phyloP scores from a whole-genome alignment of 2,797 vertebrate species.

The Hydrophis major region DNA sequence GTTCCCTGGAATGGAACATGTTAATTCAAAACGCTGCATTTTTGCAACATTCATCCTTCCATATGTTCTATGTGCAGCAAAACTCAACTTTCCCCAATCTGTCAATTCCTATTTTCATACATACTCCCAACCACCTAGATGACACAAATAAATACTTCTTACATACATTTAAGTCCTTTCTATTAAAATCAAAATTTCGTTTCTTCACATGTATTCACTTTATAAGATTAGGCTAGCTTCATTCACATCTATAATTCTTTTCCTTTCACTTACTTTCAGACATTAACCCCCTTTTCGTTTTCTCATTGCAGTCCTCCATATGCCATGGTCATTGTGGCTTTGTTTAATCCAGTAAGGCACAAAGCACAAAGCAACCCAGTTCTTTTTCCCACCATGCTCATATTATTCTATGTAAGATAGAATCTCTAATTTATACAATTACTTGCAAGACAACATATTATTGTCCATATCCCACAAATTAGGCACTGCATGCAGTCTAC shows the following conservation, averaged over 20 bases:
- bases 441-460: background rate
- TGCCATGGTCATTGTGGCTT: background rate
- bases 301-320: background rate
- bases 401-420: background rate
- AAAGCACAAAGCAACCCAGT: background rate
- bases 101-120: background rate
- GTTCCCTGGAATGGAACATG: background rate
- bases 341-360: background rate
- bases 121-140: background rate
- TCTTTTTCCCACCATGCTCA: background rate
- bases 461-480: background rate
- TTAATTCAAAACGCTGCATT: background rate
- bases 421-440: background rate
- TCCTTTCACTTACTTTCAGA: background rate
- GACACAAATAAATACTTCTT: background rate
- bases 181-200: background rate
- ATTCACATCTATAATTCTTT: background rate
- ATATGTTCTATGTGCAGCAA: background rate
- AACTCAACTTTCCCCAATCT: background rate
- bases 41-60: background rate
- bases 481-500: background rate
- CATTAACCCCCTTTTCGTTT: background rate
- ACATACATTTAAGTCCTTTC: background rate
- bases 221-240: background rate
- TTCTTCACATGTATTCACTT: background rate